Conservation (phyloP, 2,797 vertebrate genomes). For the Malurus leucopterus region DNA sequence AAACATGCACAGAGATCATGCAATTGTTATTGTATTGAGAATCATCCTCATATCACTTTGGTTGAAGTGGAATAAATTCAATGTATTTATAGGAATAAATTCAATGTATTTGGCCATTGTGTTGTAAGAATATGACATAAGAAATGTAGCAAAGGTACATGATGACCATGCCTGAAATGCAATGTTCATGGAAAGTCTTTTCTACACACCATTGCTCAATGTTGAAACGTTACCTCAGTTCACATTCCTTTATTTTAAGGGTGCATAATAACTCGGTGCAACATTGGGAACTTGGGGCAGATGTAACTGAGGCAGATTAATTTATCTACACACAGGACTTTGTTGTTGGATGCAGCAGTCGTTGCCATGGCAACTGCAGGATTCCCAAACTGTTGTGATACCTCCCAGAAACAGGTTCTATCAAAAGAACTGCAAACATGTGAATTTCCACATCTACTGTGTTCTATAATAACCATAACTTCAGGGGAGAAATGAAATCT, state of each 20-base stretch:
- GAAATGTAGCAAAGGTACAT: not conserved
- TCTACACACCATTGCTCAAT: not conserved
- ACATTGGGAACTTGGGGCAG: not conserved
- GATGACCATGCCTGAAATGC: constrained; percentile 17
- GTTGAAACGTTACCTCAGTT: constrained; percentile 54
- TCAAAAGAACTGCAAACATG: not conserved
- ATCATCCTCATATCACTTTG: not conserved
- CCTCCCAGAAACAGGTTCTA: constrained; percentile 37
- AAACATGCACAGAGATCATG: not conserved
- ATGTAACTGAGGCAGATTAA: constrained; percentile 60
- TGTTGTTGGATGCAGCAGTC: constrained; percentile 57
- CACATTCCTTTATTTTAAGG: not conserved
- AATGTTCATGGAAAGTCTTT: not conserved
- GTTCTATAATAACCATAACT: not conserved
- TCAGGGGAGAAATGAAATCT: not conserved
- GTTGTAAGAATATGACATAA: not conserved
- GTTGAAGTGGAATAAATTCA: not conserved
- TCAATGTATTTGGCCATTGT: not conserved
- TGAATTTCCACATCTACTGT: not conserved
- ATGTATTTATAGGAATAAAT: not conserved
- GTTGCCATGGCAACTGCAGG: constrained; percentile 66
- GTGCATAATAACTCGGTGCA: not conserved
- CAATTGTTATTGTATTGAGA: constrained; percentile 4
- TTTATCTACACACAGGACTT: constrained; percentile 40
- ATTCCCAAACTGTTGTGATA: constrained; percentile 52